Evolutionary conservation across 1,140 invertebrate genomes (phyloP).

Genomic region (Latrodectus geometricus): DNA sequence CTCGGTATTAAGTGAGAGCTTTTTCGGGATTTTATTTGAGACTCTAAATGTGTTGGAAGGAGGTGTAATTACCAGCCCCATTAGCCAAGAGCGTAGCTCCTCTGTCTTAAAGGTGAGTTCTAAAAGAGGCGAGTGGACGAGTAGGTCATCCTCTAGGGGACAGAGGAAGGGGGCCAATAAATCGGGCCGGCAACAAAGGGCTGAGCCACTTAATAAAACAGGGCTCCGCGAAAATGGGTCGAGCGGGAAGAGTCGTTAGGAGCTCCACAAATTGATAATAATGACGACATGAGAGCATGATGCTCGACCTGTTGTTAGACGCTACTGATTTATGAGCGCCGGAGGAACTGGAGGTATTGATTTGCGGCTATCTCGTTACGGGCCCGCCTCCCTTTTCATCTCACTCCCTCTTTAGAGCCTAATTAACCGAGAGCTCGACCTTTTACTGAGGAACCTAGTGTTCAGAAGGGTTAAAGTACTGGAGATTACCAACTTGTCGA

Average conservation of each 20-base stretch:
- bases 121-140: constrained; percentile 51
- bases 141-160: constrained; percentile 46
- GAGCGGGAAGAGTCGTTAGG: constrained; percentile 50
- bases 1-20: constrained; percentile 28
- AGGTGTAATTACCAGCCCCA: constrained; percentile 50
- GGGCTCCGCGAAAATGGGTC: constrained; percentile 50
- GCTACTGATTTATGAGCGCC: constrained; percentile 51
- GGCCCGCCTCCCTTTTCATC: constrained; percentile 41
- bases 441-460: constrained; percentile 26
- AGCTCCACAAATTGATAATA: constrained; percentile 59
- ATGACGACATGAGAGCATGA: constrained; percentile 52
- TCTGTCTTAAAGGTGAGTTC: constrained; percentile 51
- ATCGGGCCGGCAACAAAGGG: constrained; percentile 57
- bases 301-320: constrained; percentile 31
- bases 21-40: constrained; percentile 53
- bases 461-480: constrained; percentile 58
- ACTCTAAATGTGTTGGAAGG: constrained; percentile 55
- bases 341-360: constrained; percentile 45
- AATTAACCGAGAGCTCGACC: constrained; percentile 59
- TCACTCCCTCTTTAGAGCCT: constrained; percentile 43
- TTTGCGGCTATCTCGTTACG: constrained; percentile 57
- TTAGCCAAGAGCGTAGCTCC: constrained; percentile 37
- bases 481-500: constrained; percentile 58
- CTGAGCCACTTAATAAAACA: constrained; percentile 60
- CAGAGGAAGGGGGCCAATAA: constrained; percentile 45